Percentiles rank a stretch among this genome's conserved stretches.
These are phyloP conservation scores for Ivindomyrus marchei DNA, from an alignment of 2,113 vertebrate species.

Conservation along the genomic window DNA sequence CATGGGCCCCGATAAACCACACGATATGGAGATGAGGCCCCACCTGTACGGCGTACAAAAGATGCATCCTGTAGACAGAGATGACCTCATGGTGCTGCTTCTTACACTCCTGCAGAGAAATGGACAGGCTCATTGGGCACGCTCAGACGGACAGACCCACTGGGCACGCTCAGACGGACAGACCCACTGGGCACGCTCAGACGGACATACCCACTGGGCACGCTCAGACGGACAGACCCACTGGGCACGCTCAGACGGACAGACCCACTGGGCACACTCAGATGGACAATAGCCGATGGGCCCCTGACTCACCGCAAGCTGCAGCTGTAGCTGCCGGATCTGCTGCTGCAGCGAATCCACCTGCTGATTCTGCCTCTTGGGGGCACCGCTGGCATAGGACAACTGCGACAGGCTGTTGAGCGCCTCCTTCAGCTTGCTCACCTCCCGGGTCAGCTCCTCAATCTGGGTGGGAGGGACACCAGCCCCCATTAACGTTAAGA, in stretches of 20 bases:
- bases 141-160: background rate
- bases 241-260: background rate
- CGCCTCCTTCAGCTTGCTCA: slow-evolving; percentile 88
- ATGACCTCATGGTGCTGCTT: slow-evolving; percentile 89
- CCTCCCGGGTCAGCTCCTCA: slow-evolving; percentile 85
- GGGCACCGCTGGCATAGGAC: slow-evolving; percentile 73
- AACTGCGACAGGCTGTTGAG: slow-evolving; percentile 95
- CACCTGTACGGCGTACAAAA: slow-evolving; percentile 98
- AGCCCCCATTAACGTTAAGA: background rate
- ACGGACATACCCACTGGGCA: background rate
- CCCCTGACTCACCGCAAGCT: slow-evolving; percentile 73
- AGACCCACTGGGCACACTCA: background rate
- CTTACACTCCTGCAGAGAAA: slow-evolving; percentile 76
- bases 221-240: background rate
- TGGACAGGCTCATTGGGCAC: background rate
- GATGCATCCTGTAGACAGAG: slow-evolving; percentile 94
- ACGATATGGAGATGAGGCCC: background rate
- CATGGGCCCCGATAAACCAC: background rate
- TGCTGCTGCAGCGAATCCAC: slow-evolving; percentile 84
- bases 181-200: background rate
- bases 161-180: background rate
- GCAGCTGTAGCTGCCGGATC: slow-evolving; percentile 87
- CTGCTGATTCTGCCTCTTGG: slow-evolving; percentile 87
- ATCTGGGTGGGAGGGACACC: slow-evolving; percentile 59
- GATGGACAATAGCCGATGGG: background rate